Conservation (phyloP, 2,888 invertebrate species). For the Drosophila pseudotakahashii region DNA sequence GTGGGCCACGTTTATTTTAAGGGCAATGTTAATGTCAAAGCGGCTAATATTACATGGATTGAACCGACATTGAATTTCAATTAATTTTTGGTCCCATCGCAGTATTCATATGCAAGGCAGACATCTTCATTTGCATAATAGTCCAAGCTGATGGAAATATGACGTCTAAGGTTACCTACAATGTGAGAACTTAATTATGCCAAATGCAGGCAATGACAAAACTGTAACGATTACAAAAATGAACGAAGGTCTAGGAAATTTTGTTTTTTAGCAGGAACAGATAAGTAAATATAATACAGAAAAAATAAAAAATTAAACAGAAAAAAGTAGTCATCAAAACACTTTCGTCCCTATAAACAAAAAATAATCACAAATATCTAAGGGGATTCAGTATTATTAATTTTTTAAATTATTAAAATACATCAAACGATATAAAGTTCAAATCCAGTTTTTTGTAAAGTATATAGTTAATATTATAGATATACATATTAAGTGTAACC, state of each 20-base stretch:
- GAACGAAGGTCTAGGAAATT: not conserved
- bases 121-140: constrained; percentile 55
- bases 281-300: too few relatives aligned
- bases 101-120: constrained; percentile 49
- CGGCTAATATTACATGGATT: constrained; percentile 52
- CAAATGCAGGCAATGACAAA: constrained; percentile 32
- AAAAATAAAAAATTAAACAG: too few relatives aligned
- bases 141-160: constrained; percentile 53
- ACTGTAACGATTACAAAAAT: not conserved
- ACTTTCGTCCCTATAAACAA: too few relatives aligned
- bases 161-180: constrained; percentile 53
- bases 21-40: constrained; percentile 76
- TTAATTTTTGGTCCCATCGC: constrained; percentile 44
- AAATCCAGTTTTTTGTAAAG: too few relatives aligned
- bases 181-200: constrained; percentile 29
- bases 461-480: too few relatives aligned
- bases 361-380: too few relatives aligned
- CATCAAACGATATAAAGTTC: too few relatives aligned
- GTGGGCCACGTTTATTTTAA: constrained; percentile 47
- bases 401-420: too few relatives aligned
- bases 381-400: too few relatives aligned
- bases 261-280: not conserved
- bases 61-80: constrained; percentile 60
- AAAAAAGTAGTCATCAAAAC: too few relatives aligned
- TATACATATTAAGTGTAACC: not conserved